Evolutionary conservation across 2,888 invertebrate species (phyloP), one percentile per base, ranked within the genome.

Genomic region (Palloptera scutellata): DNA sequence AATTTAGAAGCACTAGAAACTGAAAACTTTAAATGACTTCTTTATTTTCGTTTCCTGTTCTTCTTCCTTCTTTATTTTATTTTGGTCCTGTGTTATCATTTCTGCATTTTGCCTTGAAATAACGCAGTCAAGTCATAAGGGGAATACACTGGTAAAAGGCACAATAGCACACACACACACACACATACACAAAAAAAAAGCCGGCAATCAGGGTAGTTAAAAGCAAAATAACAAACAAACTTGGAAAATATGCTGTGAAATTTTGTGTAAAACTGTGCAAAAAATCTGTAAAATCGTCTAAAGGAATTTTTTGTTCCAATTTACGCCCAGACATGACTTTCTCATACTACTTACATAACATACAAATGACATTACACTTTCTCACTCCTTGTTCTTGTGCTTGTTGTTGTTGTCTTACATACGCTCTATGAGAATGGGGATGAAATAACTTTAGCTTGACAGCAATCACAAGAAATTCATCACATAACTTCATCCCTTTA

Each of bases 291-390:
- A 64, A 64, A 58, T 57, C 45, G 51, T 64, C 57, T 64, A 41
- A 64, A 64, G 64, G 64, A 51, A 64, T 64, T 64, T 30, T 45
- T n/a, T 64, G 64, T 58, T 64, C 64, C 58, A 64, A 64, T 64
- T 64, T 64, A 42, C 45, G 19, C 55, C 42, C 45, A 40, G 12
- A 45, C 41, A 19, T 42, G 13, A 11, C 55, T 20, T 40, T 42
- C 17, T 12, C 15, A 9, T 3, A 9, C 48, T 15, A 17, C 30
- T 20, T 11, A 45, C 59, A 30, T 6, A 30, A 30, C 6, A 30
- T 30, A 30, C 30, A 30, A 30, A 30, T 30, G 30, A 6, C 30
- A 30, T 30, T 30, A 30, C 30, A 30, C 30, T 30, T 30, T 30
- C 30, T 30, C 30, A 40, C 19, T 45, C 53, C 10, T 17, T 43